Base-by-base conservation (phyloP, 2,888 invertebrate genomes). In the Polyommatus iphigenia region DNA sequence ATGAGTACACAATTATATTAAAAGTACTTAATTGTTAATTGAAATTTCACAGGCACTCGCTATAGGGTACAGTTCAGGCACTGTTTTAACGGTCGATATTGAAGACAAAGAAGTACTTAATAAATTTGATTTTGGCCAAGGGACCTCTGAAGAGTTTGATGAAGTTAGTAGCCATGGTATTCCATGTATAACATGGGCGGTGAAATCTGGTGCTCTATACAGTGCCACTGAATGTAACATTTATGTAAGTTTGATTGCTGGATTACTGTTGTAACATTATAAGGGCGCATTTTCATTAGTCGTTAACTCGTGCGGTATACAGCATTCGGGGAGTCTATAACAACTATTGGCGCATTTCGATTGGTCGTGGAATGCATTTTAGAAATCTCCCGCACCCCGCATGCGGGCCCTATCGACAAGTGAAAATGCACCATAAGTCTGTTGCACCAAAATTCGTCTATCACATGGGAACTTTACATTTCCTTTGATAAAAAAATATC, bases 61-160 rank as follows among this genome's bases (percentile, higher is more conserved):
- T 72, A 89, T 95, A 85, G 97, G 95, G 5, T 97, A 97, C 83
- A 96, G 95, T 87, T 95, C 95, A 87, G 97, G 97, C 15, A 95
- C 95, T 84, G 95, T 98, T 1, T 93, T 95, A 50, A 94, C 98
- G 73, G 95, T 98, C 71, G 97, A 98, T 87, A 97, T 98, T 76
- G 98, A 98, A 91, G 97, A 97, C 84, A 98, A 98, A 85, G 97
- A 97, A 84, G 94, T 96, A 78, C 93, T 98, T 15, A 96, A 97
- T 82, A 95, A 94, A 54, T 93, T 96, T 84, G 91, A 94, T 80
- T 87, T 93, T 80, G 88, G 90, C 77, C 85, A 84, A 79, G 89
- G 94, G 77, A 89, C 90, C 54, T 87, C 92, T 59, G 87, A 90
- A 83, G 91, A 94, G 78, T 93, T 94, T 82, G 90, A 94, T 77